These are phyloP conservation scores for Ciconia nigra DNA, from an alignment of 2,797 vertebrate species.

Conservation along the genomic window DNA sequence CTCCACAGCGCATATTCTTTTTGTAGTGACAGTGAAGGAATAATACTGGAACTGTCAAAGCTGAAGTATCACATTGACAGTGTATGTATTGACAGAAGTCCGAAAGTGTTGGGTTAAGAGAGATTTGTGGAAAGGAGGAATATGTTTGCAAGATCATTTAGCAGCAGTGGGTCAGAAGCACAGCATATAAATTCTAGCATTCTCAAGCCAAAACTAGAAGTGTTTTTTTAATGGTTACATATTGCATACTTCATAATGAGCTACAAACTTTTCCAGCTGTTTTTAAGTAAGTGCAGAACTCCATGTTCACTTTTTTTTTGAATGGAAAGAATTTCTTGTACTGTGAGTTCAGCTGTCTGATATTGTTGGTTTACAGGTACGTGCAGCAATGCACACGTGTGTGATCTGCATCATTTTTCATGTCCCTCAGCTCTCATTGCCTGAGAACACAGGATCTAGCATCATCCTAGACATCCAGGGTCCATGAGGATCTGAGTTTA, in stretches of 20 bases:
- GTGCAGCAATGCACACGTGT: neutral
- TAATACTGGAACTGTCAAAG: neutral
- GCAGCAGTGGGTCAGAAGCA: neutral
- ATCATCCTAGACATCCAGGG: neutral
- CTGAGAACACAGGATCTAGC: neutral
- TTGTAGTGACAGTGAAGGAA: neutral
- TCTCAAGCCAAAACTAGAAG: neutral
- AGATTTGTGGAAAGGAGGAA: neutral
- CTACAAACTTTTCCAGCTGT: neutral
- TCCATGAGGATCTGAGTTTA: neutral
- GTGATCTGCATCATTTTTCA: neutral
- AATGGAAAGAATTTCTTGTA: neutral
- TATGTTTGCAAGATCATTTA: neutral
- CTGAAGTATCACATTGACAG: neutral
- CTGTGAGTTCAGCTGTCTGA: neutral
- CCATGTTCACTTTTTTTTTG: neutral
- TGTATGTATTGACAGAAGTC: neutral
- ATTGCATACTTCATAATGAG: neutral
- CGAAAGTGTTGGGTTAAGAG: neutral
- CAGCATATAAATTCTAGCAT: fast-evolving
- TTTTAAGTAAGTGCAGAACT: neutral
- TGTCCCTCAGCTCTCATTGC: neutral
- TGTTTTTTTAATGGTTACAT: neutral
- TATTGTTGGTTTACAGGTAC: neutral
- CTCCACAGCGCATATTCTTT: fast-evolving